Evolutionary conservation across 2,888 invertebrate genomes (phyloP), one percentile per base, ranked within the genome.

Genomic region (Aspidapion aeneum): DNA sequence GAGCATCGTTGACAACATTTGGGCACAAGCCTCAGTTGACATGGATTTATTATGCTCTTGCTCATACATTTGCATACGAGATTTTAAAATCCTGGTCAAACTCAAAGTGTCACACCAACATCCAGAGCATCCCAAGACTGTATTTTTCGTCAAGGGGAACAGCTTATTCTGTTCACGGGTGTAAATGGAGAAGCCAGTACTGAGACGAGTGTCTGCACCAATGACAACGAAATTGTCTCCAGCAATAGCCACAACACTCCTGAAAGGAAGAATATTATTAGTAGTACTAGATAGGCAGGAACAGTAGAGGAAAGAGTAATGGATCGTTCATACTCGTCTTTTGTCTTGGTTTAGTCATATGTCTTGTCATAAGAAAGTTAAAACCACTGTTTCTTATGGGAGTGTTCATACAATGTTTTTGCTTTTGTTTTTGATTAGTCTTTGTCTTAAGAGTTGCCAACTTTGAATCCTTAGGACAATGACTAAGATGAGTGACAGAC

Each of bases 61-160:
- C 69, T 90, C 86, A 75, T 96, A 98, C 90, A 97, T 96, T 82
- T 94, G 94, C 87, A 97, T 89, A 63, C 95, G 87, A 61, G 95
- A 93, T 69, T 88, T 84, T 22, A 98, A 79, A 67, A 94, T 82
- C 69, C 93, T 87, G 9, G 94, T 94, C 57, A 99, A 82, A 0
- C 98, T 94, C 18, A 98, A 82, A 2, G 94, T 93, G 81, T 99
- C 99, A 75, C 98, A 97, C 94, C 98, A 98, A 80, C 98, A 99
- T 18, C 98, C 98, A 7, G 94, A 89, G 62, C 94, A 94, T 0
- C 94, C 97, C n/a, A 99, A 82, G 49, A 98, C 90, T 0, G 96
- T 96, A 57, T 86, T 87, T 0, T 88, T 82, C 0, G 95, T 92
- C 71, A 98, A 80, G 68, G 86, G 83, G 75, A 95, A 95, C 9